A percentile compares a stretch with the other conserved stretches of the same genome.
Evolutionary conservation across 2,888 invertebrate genomes (phyloP).

Genomic region (Ophraella communa): DNA sequence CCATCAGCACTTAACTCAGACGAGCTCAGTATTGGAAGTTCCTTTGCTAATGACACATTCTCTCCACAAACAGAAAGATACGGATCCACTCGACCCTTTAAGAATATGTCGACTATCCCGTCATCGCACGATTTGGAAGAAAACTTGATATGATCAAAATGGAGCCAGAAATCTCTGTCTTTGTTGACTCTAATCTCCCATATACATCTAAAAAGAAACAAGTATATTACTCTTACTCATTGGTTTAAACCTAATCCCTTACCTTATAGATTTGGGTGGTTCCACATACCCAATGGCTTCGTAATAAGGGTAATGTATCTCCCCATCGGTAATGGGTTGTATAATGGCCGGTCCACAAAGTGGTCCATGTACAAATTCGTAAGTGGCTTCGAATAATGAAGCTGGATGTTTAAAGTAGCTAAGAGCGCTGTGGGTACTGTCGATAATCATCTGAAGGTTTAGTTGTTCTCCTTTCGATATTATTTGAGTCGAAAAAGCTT

Average conservation of each 20-base stretch:
- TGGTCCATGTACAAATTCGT: constrained; percentile 89
- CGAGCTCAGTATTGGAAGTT: constrained; percentile 80
- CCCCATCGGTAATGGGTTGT: constrained; percentile 81
- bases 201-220: constrained; percentile 56
- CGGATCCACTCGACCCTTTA: constrained; percentile 68
- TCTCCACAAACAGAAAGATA: constrained; percentile 85
- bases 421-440: constrained; percentile 83
- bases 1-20: constrained; percentile 75
- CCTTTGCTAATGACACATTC: constrained; percentile 80
- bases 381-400: constrained; percentile 84
- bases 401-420: constrained; percentile 87
- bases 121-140: constrained; percentile 85
- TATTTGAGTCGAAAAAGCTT: constrained; percentile 68
- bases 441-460: constrained; percentile 82
- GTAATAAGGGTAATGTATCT: constrained; percentile 85
- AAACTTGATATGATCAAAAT: constrained; percentile 86
- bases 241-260: not conserved
- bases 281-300: constrained; percentile 76
- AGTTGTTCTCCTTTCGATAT: constrained; percentile 82
- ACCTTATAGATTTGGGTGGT: constrained; percentile 69
- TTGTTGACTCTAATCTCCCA: constrained; percentile 75
- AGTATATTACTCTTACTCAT: constrained; percentile 27
- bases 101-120: constrained; percentile 82
- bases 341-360: constrained; percentile 84
- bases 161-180: constrained; percentile 85